These are phyloP conservation scores for Eleutherodactylus coqui DNA, from an alignment of 2,797 vertebrate genomes.

Conservation along the genomic window DNA sequence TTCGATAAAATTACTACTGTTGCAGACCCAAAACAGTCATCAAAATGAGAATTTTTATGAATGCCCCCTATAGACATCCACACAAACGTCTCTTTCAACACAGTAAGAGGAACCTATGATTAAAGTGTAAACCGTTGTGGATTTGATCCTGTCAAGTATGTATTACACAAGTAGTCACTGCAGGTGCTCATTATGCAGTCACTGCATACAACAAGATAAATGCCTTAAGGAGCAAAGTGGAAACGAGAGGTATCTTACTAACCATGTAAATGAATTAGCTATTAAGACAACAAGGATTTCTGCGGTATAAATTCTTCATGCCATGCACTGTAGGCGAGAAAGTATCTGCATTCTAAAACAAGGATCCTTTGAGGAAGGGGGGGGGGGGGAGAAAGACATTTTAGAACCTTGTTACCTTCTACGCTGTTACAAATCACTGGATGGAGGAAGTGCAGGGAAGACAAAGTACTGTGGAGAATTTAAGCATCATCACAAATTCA, in stretches of 20 bases:
- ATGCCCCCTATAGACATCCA: background rate
- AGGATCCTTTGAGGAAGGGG: constrained; percentile 38
- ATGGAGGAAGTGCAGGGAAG: background rate
- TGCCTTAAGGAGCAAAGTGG: constrained; percentile 65
- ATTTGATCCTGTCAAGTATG: constrained; percentile 68
- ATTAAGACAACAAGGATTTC: constrained; percentile 60
- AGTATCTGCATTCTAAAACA: constrained; percentile 49
- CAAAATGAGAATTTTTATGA: background rate
- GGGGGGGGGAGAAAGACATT: background rate
- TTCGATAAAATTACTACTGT: background rate
- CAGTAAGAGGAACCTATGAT: constrained; percentile 68
- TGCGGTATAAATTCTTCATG: constrained; percentile 51
- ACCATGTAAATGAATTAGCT: constrained; percentile 64
- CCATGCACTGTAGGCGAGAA: constrained; percentile 60
- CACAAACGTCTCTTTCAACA: constrained; percentile 46
- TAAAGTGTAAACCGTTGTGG: constrained; percentile 68
- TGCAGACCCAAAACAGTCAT: background rate
- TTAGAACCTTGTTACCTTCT: background rate
- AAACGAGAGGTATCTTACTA: constrained; percentile 66
- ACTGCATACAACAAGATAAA: constrained; percentile 69
- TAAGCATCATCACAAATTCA: constrained; percentile 26
- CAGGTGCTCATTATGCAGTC: constrained; percentile 69
- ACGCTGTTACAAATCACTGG: constrained; percentile 35
- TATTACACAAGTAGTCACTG: constrained; percentile 66
- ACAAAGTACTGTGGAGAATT: constrained; percentile 32